Base-by-base conservation (phyloP, 2,888 invertebrate species). In the Diabrotica balteata region DNA sequence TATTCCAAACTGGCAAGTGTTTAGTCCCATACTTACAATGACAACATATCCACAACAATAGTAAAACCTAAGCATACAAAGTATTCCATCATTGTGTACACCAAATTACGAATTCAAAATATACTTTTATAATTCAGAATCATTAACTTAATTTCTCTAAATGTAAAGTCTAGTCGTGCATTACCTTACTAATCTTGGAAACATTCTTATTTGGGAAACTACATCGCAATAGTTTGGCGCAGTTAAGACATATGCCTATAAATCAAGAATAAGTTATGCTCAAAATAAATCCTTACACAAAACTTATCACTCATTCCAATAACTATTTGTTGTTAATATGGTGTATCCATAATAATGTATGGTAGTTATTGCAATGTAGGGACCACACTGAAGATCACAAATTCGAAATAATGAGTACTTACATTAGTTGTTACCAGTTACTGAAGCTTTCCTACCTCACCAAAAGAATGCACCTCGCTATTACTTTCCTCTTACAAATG, bases 321-420 rank as follows among this genome's bases (percentile, higher is more conserved):
- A 32, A 32, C 4, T 32, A 32, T 32, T 32, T 32, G 32, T 4
- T 32, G 32, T 17, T 17, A 17, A 32, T 32, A 32, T 5, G 5
- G 32, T 32, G 32, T 32, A 32, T 32, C 17, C 4, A 32, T 4
- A 32, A 4, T 32, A 32, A 4, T 32, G 32, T 32, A 32, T 32
- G 32, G 32, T 32, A 32, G 10, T 47, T 59, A 22, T 59, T 49
- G 44, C 11, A 59, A 59, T 22, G 49, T 43, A 50, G 49, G 59
- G 50, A 32, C 32, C 17, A 44, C 43, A 53, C 42, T 51, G 6
- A 46, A 60, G 1, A 32, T 5, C 32, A 2, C 32, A 32, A 32
- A 32, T 32, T 70, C 65, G 68, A 72, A 70, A 66, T 70, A 72
- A 68, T 59, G 7, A 44, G 68, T 70, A 72, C 72, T 68, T 66